phyloP scores from a whole-genome alignment of 2,113 vertebrate species.

The Stigmatopora argus region DNA sequence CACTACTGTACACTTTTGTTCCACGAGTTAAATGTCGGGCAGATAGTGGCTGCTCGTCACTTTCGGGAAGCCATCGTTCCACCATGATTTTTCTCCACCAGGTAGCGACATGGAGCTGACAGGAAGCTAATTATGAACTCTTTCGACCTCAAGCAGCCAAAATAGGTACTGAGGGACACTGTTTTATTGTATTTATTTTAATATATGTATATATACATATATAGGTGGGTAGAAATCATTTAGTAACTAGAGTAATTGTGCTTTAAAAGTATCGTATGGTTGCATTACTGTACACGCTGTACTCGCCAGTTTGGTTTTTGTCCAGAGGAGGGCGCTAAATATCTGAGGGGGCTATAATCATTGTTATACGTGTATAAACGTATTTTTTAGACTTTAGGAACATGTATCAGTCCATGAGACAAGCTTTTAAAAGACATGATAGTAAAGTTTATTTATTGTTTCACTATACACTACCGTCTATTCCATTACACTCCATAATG shows the following conservation, averaged over 20 bases:
- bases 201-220: not conserved
- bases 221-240: not conserved
- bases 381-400: not conserved
- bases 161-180: not conserved
- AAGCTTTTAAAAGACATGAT: not conserved
- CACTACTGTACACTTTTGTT: constrained; percentile 46
- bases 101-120: not conserved
- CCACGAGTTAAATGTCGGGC: constrained; percentile 33
- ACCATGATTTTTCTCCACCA: constrained; percentile 43
- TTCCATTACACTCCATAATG: constrained; percentile 9
- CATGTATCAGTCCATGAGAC: not conserved
- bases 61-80: constrained; percentile 63
- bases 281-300: not conserved
- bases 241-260: not conserved
- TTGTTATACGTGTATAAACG: not conserved
- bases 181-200: not conserved
- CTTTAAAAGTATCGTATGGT: not conserved
- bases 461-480: constrained; percentile 5
- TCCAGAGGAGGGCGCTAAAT: constrained; percentile 36
- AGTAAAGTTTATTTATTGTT: constrained; percentile 30
- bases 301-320: not conserved
- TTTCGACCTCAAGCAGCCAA: not conserved
- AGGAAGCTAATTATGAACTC: not conserved
- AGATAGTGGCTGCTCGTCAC: constrained; percentile 43
- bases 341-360: no score